Percentiles rank a stretch among this genome's conserved stretches.
Evolutionary conservation across 2,797 vertebrate species (phyloP).

Genomic region (Sebastes matsubarae): DNA sequence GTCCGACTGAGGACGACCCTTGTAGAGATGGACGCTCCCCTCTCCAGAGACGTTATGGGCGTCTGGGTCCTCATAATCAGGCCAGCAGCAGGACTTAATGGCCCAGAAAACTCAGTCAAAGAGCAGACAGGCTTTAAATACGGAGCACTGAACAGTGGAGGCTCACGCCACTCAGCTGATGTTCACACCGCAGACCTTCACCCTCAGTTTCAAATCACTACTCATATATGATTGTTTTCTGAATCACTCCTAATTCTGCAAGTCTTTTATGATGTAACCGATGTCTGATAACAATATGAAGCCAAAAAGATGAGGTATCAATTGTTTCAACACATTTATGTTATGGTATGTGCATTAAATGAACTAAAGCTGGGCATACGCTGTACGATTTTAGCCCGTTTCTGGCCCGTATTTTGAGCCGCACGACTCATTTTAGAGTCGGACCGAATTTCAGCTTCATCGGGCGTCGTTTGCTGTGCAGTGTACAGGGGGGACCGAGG

Average conservation of each 20-base stretch:
- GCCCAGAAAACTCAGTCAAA: constrained; percentile 81
- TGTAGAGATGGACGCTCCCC: constrained; percentile 53
- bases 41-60: constrained; percentile 42
- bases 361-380: no score
- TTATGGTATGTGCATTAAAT: background rate
- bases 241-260: background rate
- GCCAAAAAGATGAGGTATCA: background rate
- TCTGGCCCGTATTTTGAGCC: no score
- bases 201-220: constrained; percentile 35
- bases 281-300: background rate
- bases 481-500: no score
- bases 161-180: constrained; percentile 53
- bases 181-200: constrained; percentile 64
- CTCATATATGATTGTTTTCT: background rate
- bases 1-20: constrained; percentile 63
- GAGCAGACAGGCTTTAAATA: constrained; percentile 68
- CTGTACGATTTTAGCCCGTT: no score
- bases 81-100: constrained; percentile 80
- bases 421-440: no score
- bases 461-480: no score
- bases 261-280: background rate
- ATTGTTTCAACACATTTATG: background rate
- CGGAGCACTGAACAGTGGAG: constrained; percentile 51
- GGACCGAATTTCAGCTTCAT: no score
- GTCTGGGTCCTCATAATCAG: constrained; percentile 74